Evolutionary conservation across 2,113 vertebrate species (phyloP), one percentile per base, ranked within the genome.

Genomic region (Phyllostomus discolor): DNA sequence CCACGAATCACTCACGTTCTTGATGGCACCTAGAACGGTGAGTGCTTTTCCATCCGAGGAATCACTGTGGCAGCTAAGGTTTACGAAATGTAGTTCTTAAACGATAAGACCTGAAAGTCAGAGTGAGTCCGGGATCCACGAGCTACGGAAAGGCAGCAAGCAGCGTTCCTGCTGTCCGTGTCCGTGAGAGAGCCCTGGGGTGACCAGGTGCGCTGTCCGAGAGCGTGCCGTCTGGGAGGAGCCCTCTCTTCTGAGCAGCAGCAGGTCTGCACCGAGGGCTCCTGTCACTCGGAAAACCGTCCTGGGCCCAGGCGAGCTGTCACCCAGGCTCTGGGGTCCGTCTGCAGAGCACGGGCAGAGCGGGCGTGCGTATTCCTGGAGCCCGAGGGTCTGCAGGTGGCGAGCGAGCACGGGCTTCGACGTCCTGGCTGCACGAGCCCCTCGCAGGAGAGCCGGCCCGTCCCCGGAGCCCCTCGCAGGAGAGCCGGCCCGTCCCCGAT

Each of bases 221-320:
- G 16, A 50, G 73, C 73, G 46, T 4, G 4, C 15, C 2, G 6
- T 26, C 7, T 24, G 70, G 70, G 38, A 28, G 15, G 70, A 28
- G 4, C 3, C 2, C 70, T 4, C 31, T 33, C 19, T 11, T 20
- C 43, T 5, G 73, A 50, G 73, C 28, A 4, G 73, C 28, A 4
- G 43, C 3, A 5, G 73, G 43, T 31, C 43, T 48, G 7, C 15
- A 10, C 28, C 11, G 43, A 7, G 28, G 15, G 26, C 72, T 75
- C 26, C 14, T 12, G 7, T 15, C 24, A 1, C 14, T 9, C 41
- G 7, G 26, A 3, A 10, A 8, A 57, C 9, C 9, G 9, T 26
- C 57, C 57, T 4, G 57, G 24, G 24, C 24, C 20, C 57, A 59
- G 24, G 10, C 2, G 57, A 57, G 57, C 57, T 3, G 57, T 59